Base-by-base conservation (phyloP, 2,888 invertebrate species). In the Papilio demoleus region DNA sequence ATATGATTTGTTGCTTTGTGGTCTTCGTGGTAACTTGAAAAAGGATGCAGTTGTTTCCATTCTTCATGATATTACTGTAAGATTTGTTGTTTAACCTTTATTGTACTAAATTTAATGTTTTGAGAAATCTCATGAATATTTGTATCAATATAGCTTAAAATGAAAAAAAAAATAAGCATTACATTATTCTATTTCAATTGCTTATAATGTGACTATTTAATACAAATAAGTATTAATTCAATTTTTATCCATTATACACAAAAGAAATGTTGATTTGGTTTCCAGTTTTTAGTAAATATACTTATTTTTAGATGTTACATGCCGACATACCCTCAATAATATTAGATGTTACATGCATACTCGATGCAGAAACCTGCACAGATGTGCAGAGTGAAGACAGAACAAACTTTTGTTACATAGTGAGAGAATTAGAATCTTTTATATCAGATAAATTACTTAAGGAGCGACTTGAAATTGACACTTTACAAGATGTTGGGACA, bases 401-500 rank as follows among this genome's bases (percentile, higher is more conserved):
- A 73, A 93, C 94, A 76, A 95, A 95, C 82, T 97, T 97, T 87
- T 96, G 95, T 83, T 94, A 94, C 79, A 94, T 97, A 76, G 95
- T 97, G 1, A 95, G 96, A 84, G 96, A 97, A 86, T 92, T 96
- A 75, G 97, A 97, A 84, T 95, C 96, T 85, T 95, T 96, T 84
- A 93, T 97, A 79, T 96, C 98, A 62, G 98, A 98, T 78, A 96
- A 96, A 84, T 90, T 99, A 77, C 91, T 99, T 53, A 98, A 98
- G 81, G 99, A 99, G 86, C 94, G 99, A 72, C 86, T 99, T 76
- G 99, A 99, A 89, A 97, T 97, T 80, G 99, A 99, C 78, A 97
- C 98, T 0, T 90, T 99, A 40, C 97, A 98, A 87, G 98, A 97
- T 93, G 96, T 97, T 71, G 97, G 97, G 27, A 96, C 97, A 73